These are phyloP conservation scores for Leptinotarsa peninsularis DNA, from an alignment of 2,888 invertebrate genomes.

Conservation along the genomic window DNA sequence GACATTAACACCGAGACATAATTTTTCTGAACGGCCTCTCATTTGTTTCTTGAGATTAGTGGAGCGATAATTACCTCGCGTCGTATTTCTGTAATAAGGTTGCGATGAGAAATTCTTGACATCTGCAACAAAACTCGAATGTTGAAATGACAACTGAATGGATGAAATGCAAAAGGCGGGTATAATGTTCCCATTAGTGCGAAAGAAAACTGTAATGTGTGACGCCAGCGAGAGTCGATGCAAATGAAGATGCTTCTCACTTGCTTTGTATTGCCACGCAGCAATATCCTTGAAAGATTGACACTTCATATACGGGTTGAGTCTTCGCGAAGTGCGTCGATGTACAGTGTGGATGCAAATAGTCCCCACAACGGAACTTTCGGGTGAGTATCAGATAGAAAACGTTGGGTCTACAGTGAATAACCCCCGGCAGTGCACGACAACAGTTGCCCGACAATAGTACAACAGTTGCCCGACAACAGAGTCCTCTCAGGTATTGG, in stretches of 20 bases:
- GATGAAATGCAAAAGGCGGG: conserved; percentile 1
- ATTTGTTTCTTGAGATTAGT: conserved; percentile 54
- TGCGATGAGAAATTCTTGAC: conserved; percentile 49
- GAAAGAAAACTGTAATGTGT: not conserved
- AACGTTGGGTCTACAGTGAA: no score
- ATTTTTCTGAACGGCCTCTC: conserved; percentile 43
- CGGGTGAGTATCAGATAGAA: no score
- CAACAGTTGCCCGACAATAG: no score
- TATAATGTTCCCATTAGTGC: conserved; percentile 9
- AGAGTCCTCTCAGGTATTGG: no score
- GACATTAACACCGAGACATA: conserved; percentile 15
- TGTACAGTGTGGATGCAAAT: no score
- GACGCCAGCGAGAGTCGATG: not conserved
- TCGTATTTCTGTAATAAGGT: conserved; percentile 50
- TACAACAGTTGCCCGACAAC: no score
- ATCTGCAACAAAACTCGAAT: conserved; percentile 5
- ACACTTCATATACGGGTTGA: no score
- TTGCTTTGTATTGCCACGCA: not conserved
- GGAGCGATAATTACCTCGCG: conserved; percentile 50
- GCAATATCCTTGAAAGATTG: no score
- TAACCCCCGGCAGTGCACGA: no score
- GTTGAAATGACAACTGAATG: conserved; percentile 31
- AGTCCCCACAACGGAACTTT: no score
- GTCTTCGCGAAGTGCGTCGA: no score
- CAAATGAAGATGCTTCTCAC: not conserved